Base-by-base conservation (phyloP, 2,888 invertebrate genomes). In the Geotrupes spiniger region DNA sequence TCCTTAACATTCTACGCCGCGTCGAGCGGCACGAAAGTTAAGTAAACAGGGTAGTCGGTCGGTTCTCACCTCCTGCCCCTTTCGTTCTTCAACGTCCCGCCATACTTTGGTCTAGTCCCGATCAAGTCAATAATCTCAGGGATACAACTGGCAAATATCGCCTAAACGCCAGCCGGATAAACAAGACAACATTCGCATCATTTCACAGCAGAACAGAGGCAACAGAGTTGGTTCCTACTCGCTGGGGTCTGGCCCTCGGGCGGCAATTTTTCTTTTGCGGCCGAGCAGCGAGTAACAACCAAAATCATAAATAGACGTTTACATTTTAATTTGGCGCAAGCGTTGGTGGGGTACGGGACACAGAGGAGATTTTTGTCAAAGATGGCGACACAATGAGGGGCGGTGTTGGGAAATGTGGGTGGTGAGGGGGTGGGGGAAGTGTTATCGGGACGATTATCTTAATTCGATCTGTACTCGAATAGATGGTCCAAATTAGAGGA, bases 101-200 rank as follows among this genome's bases (percentile, higher is more conserved):
- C 96, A 85, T 99, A 99, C 86, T 98, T 97, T 83, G 97, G 95
- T 83, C 97, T 92, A 85, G 94, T 94, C 81, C 98, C 97, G 85
- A 99, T 92, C 87, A 99, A 92, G 87, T 99, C 98, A 83, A 96
- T 96, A 83, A 99, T 98, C 89, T 99, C 98, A 80, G 98, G 98
- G 83, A 99, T 96, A 89, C 96, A 97, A 89, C 95, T 96, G 84
- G 98, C 98, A 91, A 99, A 99, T 89, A 98, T 96, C 85, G 98
- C 98, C 96, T 97, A 73, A 60, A 70, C 66, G 65, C 79, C 77
- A 79, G 78, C 78, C 76, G 77, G 78, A 80, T 78, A 80, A 70
- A 79, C 75, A 79, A 77, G 76, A 78, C 76, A 78, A 78, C 77
- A 66, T 63, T 65, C 61, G 65, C 64, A 66, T 67, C 64, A 68